Evolutionary conservation across 2,113 vertebrate genomes (phyloP).

Genomic region (Ptyas mucosa): DNA sequence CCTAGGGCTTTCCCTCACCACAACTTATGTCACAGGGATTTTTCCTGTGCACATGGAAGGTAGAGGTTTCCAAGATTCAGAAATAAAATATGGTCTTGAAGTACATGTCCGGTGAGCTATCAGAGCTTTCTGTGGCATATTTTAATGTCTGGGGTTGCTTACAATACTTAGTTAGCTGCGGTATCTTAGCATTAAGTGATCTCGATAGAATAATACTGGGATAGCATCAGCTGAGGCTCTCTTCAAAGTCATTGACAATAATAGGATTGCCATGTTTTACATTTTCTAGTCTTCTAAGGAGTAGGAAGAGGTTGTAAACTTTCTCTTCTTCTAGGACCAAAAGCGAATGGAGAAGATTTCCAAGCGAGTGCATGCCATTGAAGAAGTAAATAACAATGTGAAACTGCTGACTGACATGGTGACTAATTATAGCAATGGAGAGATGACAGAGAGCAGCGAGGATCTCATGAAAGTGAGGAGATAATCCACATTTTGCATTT

Average conservation of each 20-base stretch:
- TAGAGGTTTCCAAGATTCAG: not conserved
- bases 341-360: conserved; percentile 97
- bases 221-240: not conserved
- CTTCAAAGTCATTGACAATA: not conserved
- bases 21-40: not conserved
- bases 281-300: not conserved
- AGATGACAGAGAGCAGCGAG: conserved; percentile 79
- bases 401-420: conserved; percentile 91
- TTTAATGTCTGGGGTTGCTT: not conserved
- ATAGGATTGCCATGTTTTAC: not conserved
- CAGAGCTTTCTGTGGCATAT: not conserved
- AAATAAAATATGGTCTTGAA: conserved; percentile 13
- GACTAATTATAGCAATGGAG: conserved; percentile 79
- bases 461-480: conserved; percentile 89
- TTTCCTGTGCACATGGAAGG: not conserved
- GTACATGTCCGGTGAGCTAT: not conserved
- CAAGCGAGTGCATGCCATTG: conserved; percentile 90
- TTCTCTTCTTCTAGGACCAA: conserved; percentile 75
- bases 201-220: not conserved
- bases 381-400: conserved; percentile 94
- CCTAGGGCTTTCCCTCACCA: not conserved
- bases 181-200: not conserved
- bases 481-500: not conserved
- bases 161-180: not conserved
- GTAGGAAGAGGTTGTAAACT: not conserved